Conservation (phyloP, 2,888 invertebrate genomes). For the Campopleginae sp. region DNA sequence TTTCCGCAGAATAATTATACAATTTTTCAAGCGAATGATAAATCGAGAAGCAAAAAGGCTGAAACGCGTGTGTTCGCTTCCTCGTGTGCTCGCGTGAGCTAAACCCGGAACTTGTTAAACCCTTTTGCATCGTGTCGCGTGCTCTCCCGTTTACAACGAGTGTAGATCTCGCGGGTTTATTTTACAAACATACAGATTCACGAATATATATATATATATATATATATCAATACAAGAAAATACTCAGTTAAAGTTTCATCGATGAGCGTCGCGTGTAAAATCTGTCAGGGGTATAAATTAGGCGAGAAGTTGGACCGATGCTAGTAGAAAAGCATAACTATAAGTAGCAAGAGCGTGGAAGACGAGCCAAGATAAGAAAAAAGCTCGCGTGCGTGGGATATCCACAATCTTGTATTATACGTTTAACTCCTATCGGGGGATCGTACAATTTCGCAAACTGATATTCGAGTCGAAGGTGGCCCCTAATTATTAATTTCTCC, state of each 20-base stretch:
- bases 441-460: conserved; percentile 59
- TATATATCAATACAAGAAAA: not conserved
- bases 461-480: conserved; percentile 64
- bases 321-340: conserved; percentile 10
- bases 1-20: not conserved
- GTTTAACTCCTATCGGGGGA: conserved; percentile 18
- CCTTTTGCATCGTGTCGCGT: conserved; percentile 43
- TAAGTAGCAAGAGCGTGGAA: conserved; percentile 21
- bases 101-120: conserved; percentile 49
- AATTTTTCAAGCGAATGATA: not conserved
- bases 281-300: conserved; percentile 46
- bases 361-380: conserved; percentile 5
- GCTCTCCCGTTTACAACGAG: conserved; percentile 15
- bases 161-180: conserved; percentile 36
- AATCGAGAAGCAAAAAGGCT: not conserved
- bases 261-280: conserved; percentile 59
- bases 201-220: conserved; percentile 4
- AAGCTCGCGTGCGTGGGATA: conserved; percentile 63
- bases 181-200: not conserved
- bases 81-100: conserved; percentile 37
- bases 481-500: conserved; percentile 69
- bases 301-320: conserved; percentile 37
- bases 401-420: conserved; percentile 21
- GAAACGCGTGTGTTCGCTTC: conserved; percentile 26
- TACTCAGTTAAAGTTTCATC: conserved; percentile 3